Conservation (phyloP, 2,888 invertebrate species). For the Lycaena phlaeas region DNA sequence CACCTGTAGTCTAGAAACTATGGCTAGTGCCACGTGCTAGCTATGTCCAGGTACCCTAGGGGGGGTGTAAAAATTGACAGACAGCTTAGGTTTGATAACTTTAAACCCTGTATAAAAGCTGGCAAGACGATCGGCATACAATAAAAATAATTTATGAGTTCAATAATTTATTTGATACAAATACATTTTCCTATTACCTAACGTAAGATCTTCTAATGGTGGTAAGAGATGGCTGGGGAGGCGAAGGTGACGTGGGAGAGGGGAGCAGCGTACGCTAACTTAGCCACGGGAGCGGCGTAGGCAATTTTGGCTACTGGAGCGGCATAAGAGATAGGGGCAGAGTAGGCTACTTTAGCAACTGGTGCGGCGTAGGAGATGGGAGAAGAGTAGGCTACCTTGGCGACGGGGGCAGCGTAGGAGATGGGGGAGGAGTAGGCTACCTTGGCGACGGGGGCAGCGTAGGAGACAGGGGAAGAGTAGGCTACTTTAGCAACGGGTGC, state of each 20-base stretch:
- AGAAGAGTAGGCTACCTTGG: constrained; percentile 29
- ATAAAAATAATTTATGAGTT: constrained; percentile 29
- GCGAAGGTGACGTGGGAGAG: constrained; percentile 31
- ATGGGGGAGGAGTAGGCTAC: constrained; percentile 25
- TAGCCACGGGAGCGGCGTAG: constrained; percentile 30
- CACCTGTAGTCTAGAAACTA: no score
- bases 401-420: constrained; percentile 22
- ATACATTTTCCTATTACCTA: no score
- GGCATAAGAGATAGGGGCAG: constrained; percentile 32
- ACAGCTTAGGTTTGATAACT: no score
- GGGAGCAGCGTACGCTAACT: constrained; percentile 32
- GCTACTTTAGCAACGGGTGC: constrained; percentile 30
- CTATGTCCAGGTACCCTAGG: no score
- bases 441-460: constrained; percentile 27
- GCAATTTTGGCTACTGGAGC: constrained; percentile 26
- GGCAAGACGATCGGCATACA: constrained; percentile 24
- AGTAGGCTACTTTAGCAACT: constrained; percentile 39
- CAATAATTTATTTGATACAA: no score
- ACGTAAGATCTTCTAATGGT: no score
- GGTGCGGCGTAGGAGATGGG: constrained; percentile 15
- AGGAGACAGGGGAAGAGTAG: constrained; percentile 27
- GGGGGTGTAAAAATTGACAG: no score
- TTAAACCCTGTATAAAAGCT: no score
- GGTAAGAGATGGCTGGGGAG: constrained; percentile 27
- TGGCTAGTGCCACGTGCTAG: no score